Base-by-base conservation (phyloP, 1,140 invertebrate genomes). In the Drosophila ercepeae region DNA sequence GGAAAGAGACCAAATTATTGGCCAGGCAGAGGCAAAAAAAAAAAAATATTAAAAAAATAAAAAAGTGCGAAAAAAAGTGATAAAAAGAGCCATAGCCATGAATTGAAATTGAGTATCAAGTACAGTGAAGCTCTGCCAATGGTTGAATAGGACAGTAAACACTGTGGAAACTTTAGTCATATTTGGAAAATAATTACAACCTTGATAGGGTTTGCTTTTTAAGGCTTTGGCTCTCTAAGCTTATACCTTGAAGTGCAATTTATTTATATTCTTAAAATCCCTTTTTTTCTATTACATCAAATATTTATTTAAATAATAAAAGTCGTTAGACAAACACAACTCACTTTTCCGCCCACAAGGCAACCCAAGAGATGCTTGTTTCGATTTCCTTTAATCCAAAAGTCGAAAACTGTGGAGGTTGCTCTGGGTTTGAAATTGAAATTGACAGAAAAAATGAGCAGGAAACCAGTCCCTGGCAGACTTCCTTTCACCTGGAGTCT, bases 401-500 rank as follows among this genome's bases (percentile, higher is more conserved):
- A 36, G 13, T 5, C 34, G 1, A 36, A 39, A 39, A 14, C 34
- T 39, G 34, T 39, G 34, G 34, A 16, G 34, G 34, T 11, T 11
- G 29, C 29, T 32, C 29, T 32, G 29, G 1, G 9, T 5, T 39
- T 39, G 4, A 5, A 39, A 39, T 13, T 16, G 9, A 39, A 39
- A 39, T 6, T 14, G 1, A 39, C 4, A 14, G 1, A 39, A 13
- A 14, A 39, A 13, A 39, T 13, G 3, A 16, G 6, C 3, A 13
- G 4, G 14, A 39, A 16, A 39, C 23, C 52, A 9, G 21, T 41
- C 21, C 3, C 11, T 11, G 7, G 13, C 27, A 58, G 59, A 58
- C 53, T 27, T 63, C 42, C 42, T 61, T 64, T 64, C 42, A 61
- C 60, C 16, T 48, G 42, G 42, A 14, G 3, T 39, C 34, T 14